A percentile compares a stretch with the other conserved stretches of the same genome.
These are phyloP conservation scores for Chelonus insularis DNA, from an alignment of 1,140 invertebrate species.

Conservation along the genomic window DNA sequence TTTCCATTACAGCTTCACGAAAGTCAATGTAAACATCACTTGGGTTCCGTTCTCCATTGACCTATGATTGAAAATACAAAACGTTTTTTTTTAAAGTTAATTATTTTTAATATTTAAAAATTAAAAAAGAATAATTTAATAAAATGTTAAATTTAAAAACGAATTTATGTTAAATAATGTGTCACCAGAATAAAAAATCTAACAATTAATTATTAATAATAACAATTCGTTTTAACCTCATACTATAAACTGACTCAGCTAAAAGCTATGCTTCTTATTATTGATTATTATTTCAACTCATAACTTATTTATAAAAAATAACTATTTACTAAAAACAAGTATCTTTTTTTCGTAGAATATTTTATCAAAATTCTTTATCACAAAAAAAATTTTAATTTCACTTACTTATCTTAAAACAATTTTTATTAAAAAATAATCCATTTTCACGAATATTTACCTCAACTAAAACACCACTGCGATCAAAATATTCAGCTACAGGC, in stretches of 20 bases:
- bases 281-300: neutral
- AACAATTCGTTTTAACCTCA: neutral
- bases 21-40: slow-evolving; percentile 82
- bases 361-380: too few species aligned
- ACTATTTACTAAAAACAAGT: too few species aligned
- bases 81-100: slow-evolving; percentile 1
- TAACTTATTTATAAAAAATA: neutral
- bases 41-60: slow-evolving; percentile 82
- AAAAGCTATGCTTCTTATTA: neutral
- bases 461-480: slow-evolving; percentile 80
- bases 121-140: too few species aligned
- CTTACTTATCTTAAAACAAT: too few species aligned
- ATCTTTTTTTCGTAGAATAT: too few species aligned
- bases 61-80: slow-evolving; percentile 56
- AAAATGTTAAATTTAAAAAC: too few species aligned
- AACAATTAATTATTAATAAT: too few species aligned
- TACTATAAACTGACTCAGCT: neutral
- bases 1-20: slow-evolving; percentile 70
- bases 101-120: too few species aligned
- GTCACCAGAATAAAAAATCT: too few species aligned
- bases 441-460: slow-evolving; percentile 74
- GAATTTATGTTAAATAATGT: too few species aligned
- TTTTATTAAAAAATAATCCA: too few species aligned
- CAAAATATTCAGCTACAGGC: slow-evolving; percentile 87
- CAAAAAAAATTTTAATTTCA: too few species aligned